Percentiles rank a stretch among this genome's conserved stretches.
These are phyloP conservation scores for Lordiphosa mommai DNA, from an alignment of 1,140 invertebrate genomes.

Conservation along the genomic window DNA sequence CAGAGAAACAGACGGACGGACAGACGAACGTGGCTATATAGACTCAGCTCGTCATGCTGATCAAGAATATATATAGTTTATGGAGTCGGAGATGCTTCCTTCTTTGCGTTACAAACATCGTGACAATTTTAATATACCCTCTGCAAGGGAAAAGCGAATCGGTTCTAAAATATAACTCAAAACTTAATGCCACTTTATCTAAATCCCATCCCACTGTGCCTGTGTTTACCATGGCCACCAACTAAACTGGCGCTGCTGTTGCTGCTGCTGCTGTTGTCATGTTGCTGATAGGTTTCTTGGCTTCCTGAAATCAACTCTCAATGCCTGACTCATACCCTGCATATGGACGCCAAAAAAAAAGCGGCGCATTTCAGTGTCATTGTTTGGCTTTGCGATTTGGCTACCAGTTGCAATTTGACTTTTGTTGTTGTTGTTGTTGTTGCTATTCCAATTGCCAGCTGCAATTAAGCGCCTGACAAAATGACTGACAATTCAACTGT, in stretches of 20 bases:
- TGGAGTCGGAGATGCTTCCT: no score
- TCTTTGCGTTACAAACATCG: no score
- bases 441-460: conserved; percentile 55
- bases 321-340: conserved; percentile 38
- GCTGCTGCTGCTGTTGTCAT: conserved; percentile 23
- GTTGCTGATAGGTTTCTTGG: conserved; percentile 39
- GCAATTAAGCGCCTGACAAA: conserved; percentile 75
- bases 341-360: background rate
- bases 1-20: no score
- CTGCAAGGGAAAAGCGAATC: background rate
- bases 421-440: conserved; percentile 18
- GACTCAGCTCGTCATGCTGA: no score
- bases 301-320: conserved; percentile 48
- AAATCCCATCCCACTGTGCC: conserved; percentile 1
- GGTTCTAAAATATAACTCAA: background rate
- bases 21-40: no score
- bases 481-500: conserved; percentile 69
- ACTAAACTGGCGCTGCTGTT: background rate
- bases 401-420: conserved; percentile 44
- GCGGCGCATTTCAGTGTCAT: conserved; percentile 60
- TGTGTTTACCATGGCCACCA: background rate
- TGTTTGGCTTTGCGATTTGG: conserved; percentile 59
- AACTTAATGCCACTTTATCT: no score
- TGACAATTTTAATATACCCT: no score
- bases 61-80: no score